These are phyloP conservation scores for Chrysogorgia sp. DNA, from an alignment of 92 coral and sea anemone genomes.

Conservation along the genomic window DNA sequence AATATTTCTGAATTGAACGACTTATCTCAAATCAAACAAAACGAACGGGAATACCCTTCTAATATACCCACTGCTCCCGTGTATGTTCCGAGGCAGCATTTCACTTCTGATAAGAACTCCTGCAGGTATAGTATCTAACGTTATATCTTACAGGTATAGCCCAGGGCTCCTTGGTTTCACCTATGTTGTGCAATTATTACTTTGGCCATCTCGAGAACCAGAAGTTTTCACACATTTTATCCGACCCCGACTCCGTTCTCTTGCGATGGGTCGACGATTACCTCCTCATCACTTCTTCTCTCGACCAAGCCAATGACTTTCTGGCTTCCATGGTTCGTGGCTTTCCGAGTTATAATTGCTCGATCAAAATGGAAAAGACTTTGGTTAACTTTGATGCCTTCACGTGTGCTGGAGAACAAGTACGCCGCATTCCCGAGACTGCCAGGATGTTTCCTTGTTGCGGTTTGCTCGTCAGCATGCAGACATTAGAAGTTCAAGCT, in stretches of 20 bases:
- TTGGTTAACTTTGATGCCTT: constrained; percentile 73
- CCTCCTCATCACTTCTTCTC: constrained; percentile 70
- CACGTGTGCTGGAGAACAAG: constrained; percentile 58
- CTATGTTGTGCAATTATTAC: constrained; percentile 73
- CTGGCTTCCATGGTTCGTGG: constrained; percentile 57
- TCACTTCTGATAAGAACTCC: too few species aligned
- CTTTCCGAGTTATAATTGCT: constrained; percentile 79
- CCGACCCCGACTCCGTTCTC: constrained; percentile 73
- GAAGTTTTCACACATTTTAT: constrained; percentile 53
- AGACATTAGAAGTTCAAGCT: constrained; percentile 63
- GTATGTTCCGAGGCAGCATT: too few species aligned
- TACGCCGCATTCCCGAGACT: constrained; percentile 50
- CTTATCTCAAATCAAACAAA: too few species aligned
- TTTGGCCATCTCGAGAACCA: constrained; percentile 80
- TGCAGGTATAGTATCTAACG: too few species aligned
- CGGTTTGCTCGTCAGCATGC: constrained; percentile 66
- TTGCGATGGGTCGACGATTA: constrained; percentile 95
- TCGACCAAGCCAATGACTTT: constrained; percentile 38
- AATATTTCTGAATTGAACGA: too few species aligned
- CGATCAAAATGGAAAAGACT: constrained; percentile 70
- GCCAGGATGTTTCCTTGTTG: constrained; percentile 76
- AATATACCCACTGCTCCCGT: too few species aligned
- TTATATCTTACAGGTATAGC: constrained; percentile 68
- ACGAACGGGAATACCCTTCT: too few species aligned
- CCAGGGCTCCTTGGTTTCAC: constrained; percentile 83